These are phyloP conservation scores for Merluccius polli DNA, from an alignment of 2,797 vertebrate species.

Conservation along the genomic window DNA sequence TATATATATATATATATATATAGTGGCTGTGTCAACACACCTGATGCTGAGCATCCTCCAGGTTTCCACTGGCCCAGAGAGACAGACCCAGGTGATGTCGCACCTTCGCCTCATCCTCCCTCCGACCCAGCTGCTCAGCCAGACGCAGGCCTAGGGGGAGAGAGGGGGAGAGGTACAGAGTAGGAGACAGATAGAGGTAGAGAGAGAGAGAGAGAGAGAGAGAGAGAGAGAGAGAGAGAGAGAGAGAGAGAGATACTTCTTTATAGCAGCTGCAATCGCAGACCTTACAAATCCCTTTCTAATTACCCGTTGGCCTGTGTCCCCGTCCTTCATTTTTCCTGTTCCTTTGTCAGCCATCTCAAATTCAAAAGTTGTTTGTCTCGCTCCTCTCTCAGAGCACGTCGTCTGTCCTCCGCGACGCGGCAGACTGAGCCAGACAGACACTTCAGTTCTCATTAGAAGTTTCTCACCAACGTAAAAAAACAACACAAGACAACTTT, in stretches of 20 bases:
- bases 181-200: slow-evolving; percentile 5
- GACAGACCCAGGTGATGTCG: slow-evolving; percentile 91
- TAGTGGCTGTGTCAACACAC: slow-evolving; percentile 43
- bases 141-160: slow-evolving; percentile 82
- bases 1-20: neutral
- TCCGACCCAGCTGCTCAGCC: slow-evolving; percentile 88
- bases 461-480: slow-evolving; percentile 28
- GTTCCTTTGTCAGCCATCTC: slow-evolving; percentile 18
- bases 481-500: slow-evolving; percentile 26
- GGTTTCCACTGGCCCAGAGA: slow-evolving; percentile 87
- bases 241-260: neutral
- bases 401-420: slow-evolving; percentile 31
- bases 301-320: slow-evolving; percentile 18
- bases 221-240: neutral
- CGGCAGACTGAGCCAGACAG: slow-evolving; percentile 21
- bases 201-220: neutral
- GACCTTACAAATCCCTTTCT: neutral
- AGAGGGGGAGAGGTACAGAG: neutral
- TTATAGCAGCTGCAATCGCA: neutral
- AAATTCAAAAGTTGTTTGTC: slow-evolving; percentile 17
- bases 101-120: slow-evolving; percentile 94
- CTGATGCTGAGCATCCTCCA: slow-evolving; percentile 90
- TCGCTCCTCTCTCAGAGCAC: slow-evolving; percentile 9
- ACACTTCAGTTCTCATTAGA: slow-evolving; percentile 54
- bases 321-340: slow-evolving; percentile 7